Conservation (phyloP, 2,797 vertebrate species). For the Meriones psammophilus region DNA sequence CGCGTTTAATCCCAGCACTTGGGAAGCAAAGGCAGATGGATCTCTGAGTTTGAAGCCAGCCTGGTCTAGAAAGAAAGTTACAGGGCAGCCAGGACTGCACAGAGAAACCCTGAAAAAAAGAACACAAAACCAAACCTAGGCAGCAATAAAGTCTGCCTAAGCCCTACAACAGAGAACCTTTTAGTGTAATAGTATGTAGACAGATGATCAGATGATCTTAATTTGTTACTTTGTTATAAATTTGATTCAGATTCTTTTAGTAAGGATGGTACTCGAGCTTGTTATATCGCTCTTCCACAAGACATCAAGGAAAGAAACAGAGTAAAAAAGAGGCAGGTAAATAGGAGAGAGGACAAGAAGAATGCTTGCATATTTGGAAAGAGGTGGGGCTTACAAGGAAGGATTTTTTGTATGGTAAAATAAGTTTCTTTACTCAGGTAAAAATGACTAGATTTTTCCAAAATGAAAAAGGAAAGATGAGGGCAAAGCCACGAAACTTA, state of each 20-base stretch:
- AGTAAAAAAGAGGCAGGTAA: background rate
- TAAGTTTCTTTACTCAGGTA: background rate
- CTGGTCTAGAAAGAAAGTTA: background rate
- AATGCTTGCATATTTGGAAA: background rate
- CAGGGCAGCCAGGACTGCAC: background rate
- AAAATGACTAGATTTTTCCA: background rate
- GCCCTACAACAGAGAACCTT: background rate
- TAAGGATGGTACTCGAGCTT: background rate
- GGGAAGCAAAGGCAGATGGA: background rate
- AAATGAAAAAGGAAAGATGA: background rate
- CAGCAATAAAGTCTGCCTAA: background rate
- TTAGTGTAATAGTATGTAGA: no score
- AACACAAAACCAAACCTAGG: background rate
- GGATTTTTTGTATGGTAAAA: background rate
- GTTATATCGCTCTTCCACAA: background rate
- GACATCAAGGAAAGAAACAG: background rate
- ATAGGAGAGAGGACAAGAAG: background rate
- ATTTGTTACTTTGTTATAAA: background rate
- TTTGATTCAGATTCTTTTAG: background rate
- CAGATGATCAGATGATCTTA: background rate
- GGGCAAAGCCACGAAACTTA: background rate
- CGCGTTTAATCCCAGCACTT: background rate
- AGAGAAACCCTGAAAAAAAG: background rate
- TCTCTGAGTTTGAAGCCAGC: background rate
- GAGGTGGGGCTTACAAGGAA: background rate